Evolutionary conservation across 2,888 invertebrate genomes (phyloP).

Genomic region (Ctena decussata): DNA sequence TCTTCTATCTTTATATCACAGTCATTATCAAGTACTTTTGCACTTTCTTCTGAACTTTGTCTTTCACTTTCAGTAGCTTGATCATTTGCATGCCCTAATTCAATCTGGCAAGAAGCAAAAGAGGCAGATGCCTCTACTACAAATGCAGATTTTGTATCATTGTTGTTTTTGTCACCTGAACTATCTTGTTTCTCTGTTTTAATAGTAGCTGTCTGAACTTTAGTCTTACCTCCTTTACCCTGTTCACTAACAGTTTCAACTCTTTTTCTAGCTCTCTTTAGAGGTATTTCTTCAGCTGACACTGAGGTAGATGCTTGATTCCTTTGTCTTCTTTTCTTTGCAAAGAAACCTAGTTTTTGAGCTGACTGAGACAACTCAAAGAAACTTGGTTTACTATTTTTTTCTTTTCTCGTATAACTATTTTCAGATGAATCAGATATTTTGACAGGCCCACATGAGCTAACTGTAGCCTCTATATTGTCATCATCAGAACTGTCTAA

Average conservation of each 20-base stretch:
- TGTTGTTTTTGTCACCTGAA: background rate
- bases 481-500: background rate
- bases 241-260: background rate
- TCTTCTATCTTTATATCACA: background rate
- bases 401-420: background rate
- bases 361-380: background rate
- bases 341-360: slow-evolving; percentile 20
- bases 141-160: too few relatives aligned
- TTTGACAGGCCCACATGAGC: background rate
- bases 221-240: background rate
- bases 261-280: background rate
- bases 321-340: slow-evolving; percentile 4
- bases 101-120: background rate
- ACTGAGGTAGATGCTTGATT: background rate
- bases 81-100: background rate
- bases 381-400: background rate
- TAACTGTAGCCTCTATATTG: background rate
- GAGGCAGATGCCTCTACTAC: background rate
- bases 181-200: background rate
- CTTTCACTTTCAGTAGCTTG: background rate
- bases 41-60: background rate
- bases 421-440: background rate
- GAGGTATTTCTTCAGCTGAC: background rate
- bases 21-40: background rate
- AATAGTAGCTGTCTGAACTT: background rate